Evolutionary conservation across 2,113 vertebrate species (phyloP).

Genomic region (Syrmaticus mikado): DNA sequence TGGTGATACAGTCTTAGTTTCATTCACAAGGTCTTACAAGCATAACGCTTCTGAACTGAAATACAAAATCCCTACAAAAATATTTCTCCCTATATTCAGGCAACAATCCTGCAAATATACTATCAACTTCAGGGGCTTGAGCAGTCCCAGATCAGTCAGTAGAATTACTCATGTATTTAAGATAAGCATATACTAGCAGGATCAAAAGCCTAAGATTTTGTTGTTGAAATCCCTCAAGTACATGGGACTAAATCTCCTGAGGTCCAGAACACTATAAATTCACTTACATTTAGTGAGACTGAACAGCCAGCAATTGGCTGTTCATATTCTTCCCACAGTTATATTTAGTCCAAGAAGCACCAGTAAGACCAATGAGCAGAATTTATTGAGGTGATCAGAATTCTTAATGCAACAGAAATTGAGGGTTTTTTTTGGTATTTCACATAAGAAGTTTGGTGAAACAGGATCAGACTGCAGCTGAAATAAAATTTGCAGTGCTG

Average conservation of each 20-base stretch:
- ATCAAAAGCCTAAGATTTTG: constrained; percentile 27
- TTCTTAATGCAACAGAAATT: background rate
- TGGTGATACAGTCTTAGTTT: constrained; percentile 41
- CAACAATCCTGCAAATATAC: background rate
- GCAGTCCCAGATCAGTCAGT: background rate
- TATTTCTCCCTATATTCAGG: background rate
- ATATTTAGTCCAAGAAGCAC: background rate
- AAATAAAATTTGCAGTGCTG: background rate
- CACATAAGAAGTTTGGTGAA: background rate
- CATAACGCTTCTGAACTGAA: background rate
- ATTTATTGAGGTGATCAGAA: background rate
- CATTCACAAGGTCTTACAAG: constrained; percentile 13
- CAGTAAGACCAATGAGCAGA: background rate
- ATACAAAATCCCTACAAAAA: background rate
- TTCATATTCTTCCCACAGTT: background rate
- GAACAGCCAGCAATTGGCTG: background rate
- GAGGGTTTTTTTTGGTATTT: too few species aligned
- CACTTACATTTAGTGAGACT: background rate
- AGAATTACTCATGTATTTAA: constrained; percentile 9
- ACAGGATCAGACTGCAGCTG: background rate
- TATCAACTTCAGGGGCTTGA: background rate
- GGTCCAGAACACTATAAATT: background rate
- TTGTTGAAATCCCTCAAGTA: background rate
- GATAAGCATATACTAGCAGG: background rate
- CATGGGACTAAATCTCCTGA: constrained; percentile 8